phyloP scores from a whole-genome alignment of 2,113 vertebrate genomes.

The Paracyprichromis sp. region DNA sequence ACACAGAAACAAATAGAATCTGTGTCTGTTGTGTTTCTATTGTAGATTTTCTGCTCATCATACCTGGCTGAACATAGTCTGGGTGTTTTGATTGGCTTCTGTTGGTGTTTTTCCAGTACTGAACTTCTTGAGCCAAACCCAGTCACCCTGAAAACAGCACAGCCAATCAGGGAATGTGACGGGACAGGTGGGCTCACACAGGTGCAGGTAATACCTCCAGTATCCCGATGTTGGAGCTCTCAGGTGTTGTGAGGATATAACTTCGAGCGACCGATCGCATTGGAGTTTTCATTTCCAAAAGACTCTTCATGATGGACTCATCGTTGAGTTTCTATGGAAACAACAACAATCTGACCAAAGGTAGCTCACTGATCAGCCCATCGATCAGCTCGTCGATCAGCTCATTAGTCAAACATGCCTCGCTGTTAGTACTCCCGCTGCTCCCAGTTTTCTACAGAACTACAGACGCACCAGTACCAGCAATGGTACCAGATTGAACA shows the following conservation, averaged over 20 bases:
- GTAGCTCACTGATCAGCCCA: neutral
- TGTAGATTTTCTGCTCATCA: neutral
- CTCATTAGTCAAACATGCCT: neutral
- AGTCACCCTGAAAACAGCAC: constrained; percentile 74
- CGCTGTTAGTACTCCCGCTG: neutral
- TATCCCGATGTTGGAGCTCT: constrained; percentile 60
- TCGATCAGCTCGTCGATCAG: rapidly evolving
- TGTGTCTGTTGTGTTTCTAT: neutral
- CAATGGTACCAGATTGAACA: neutral
- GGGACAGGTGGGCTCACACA: rapidly evolving
- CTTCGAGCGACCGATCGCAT: constrained; percentile 41
- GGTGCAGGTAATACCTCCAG: constrained; percentile 23
- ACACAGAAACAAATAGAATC: neutral
- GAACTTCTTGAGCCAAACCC: constrained; percentile 87
- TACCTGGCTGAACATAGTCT: constrained; percentile 50
- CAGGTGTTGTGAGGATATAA: constrained; percentile 52
- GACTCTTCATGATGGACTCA: constrained; percentile 57
- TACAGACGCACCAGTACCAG: neutral
- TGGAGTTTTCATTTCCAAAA: constrained; percentile 54
- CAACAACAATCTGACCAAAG: neutral
- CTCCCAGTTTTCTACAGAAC: neutral
- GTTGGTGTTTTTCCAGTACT: constrained; percentile 48
- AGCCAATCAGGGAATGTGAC: neutral
- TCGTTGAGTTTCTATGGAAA: constrained; percentile 53
- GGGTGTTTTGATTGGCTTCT: constrained; percentile 51